phyloP scores from a whole-genome alignment of 2,888 invertebrate genomes.

The Linyphia triangularis region DNA sequence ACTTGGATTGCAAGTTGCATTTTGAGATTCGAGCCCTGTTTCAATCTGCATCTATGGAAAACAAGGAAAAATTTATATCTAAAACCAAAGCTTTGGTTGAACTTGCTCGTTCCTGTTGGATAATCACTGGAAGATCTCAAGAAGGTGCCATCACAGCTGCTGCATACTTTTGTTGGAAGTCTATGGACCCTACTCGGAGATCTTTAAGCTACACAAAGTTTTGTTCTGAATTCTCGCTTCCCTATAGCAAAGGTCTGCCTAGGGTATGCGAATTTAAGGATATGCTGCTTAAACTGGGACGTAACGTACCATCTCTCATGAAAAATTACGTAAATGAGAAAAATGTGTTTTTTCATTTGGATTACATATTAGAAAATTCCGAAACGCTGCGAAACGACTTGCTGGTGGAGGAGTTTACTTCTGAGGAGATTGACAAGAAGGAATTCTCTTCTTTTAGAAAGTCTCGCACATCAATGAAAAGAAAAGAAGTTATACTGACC shows the following conservation, averaged over 20 bases:
- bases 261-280: constrained; percentile 33
- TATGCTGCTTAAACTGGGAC: constrained; percentile 37
- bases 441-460: constrained; percentile 36
- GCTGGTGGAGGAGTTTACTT: constrained; percentile 7
- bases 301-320: constrained; percentile 35
- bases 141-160: constrained; percentile 36
- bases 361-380: constrained; percentile 52
- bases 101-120: constrained; percentile 45
- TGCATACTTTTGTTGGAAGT: constrained; percentile 62
- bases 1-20: not conserved
- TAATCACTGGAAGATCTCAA: constrained; percentile 22
- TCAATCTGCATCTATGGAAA: not conserved
- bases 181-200: constrained; percentile 12
- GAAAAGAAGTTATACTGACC: not conserved
- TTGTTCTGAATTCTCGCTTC: constrained; percentile 8
- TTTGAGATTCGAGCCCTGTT: not conserved
- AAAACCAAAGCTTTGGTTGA: constrained; percentile 39
- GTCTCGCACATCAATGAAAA: not conserved
- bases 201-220: constrained; percentile 8
- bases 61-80: not conserved
- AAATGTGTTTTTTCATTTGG: constrained; percentile 36
- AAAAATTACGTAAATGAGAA: constrained; percentile 48
- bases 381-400: constrained; percentile 51
- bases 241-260: not conserved
- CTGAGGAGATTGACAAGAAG: constrained; percentile 21